Conservation (phyloP, 1,140 invertebrate genomes). For the Bombus waltoni region DNA sequence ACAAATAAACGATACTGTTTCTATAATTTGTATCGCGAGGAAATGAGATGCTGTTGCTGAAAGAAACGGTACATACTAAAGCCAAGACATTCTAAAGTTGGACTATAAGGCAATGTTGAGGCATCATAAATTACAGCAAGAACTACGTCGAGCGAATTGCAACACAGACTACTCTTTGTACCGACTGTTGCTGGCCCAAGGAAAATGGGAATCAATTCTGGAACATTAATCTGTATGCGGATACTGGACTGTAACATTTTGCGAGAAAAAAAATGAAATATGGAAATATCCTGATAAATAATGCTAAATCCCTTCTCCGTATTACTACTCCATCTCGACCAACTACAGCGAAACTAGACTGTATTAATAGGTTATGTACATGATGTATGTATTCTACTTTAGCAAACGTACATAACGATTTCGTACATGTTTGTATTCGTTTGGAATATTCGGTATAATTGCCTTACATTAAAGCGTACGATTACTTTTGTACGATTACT, state of each 20-base stretch:
- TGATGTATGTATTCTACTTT: no score
- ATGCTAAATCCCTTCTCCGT: no score
- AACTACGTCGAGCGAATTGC: conserved; percentile 11
- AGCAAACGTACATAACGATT: no score
- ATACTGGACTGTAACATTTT: not conserved
- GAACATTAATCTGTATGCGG: not conserved
- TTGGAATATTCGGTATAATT: no score
- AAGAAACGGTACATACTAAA: not conserved
- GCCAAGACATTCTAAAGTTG: not conserved
- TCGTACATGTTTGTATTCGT: no score
- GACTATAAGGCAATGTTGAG: not conserved
- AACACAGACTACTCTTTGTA: conserved; percentile 5
- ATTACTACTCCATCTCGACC: no score
- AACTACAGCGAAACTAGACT: no score
- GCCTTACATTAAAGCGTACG: no score
- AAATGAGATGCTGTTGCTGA: not conserved
- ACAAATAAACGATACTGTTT: not conserved
- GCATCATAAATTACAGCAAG: conserved; percentile 1
- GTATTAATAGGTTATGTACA: no score
- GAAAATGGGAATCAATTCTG: not conserved
- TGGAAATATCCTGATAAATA: not conserved
- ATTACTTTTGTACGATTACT: no score
- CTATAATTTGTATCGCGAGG: not conserved
- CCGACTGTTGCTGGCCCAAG: not conserved
- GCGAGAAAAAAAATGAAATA: not conserved